Base-by-base conservation (phyloP, 2,113 vertebrate genomes). In the Sander vitreus region DNA sequence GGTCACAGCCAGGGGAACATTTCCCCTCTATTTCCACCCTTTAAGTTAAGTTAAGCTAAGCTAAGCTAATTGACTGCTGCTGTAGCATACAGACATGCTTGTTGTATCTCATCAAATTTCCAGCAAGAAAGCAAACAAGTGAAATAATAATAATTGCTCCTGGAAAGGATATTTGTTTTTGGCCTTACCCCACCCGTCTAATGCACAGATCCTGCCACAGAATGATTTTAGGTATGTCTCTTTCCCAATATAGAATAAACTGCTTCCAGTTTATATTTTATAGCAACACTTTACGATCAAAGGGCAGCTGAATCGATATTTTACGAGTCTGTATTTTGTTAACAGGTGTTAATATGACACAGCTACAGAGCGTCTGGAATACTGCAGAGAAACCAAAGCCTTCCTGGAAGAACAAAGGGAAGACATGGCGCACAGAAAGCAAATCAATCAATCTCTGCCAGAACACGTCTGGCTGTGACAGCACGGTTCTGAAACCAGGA, bases 331-430 rank as follows among this genome's bases (percentile, higher is more conserved):
- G 78, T 59, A 48, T 76, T 91, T 84, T 93, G 82, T 90, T 89
- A 92, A 92, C 91, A 94, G 93, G 92, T 92, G 91, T 91, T 92
- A 92, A 93, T 89, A 87, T 68, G 89, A 89, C 84, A 86, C 91
- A 89, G 87, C 83, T 76, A 81, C 81, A 78, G 70, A 76, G 67
- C 81, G 67, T 70, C 65, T 78, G 68, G 45, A 36, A 45, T 9
- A 55, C 80, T 80, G 80, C 84, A 90, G 55, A 76, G 79, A 83
- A 82, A 88, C 78, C 87, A 88, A 88, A 89, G 85, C 72, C 72
- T 79, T 78, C 73, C 47, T 83, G 68, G 57, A 74, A 88, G 88
- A 93, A 91, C 86, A 85, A 91, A 91, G 83, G 45, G 72, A 82
- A 88, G 89, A 90, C 70, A 58, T 51, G 62, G 80, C 47, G 16